Evolutionary conservation across 92 coral and sea anemone species (phyloP).

Genomic region (Porites cylindrica): DNA sequence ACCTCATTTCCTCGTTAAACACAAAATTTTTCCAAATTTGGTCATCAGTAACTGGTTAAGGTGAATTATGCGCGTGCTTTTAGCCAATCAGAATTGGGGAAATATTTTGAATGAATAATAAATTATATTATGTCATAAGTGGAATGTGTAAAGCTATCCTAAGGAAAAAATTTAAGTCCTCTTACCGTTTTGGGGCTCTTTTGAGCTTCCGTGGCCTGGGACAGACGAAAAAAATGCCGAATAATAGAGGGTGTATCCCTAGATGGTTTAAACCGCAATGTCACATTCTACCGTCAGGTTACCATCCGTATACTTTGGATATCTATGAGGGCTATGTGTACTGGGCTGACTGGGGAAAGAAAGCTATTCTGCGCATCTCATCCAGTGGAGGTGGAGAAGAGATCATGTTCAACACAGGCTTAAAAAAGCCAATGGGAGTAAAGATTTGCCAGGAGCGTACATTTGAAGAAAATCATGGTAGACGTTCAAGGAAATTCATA

Average conservation of each 20-base stretch:
- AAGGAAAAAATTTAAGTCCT: too few relatives aligned
- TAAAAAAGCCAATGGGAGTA: slow-evolving; percentile 32
- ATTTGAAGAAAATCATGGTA: not conserved
- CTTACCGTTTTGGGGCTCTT: too few relatives aligned
- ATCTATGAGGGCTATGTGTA: not conserved
- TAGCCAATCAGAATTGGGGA: too few relatives aligned
- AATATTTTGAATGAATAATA: too few relatives aligned
- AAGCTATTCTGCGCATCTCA: not conserved
- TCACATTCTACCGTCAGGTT: slow-evolving; percentile 1
- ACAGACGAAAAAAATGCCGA: not conserved
- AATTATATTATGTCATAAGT: too few relatives aligned
- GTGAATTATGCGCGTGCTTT: too few relatives aligned
- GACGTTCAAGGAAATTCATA: too few relatives aligned
- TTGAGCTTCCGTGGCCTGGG: slow-evolving; percentile 70
- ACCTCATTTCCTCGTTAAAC: too few relatives aligned
- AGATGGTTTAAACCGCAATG: slow-evolving; percentile 19
- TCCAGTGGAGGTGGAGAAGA: not conserved
- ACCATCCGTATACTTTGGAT: slow-evolving; percentile 1
- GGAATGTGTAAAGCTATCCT: too few relatives aligned
- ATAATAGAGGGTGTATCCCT: slow-evolving; percentile 7
- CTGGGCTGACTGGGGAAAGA: slow-evolving; percentile 30
- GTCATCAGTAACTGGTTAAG: too few relatives aligned
- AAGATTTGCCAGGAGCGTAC: slow-evolving; percentile 16
- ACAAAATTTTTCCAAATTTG: too few relatives aligned
- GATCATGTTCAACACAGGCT: not conserved